phyloP scores from a whole-genome alignment of 2,113 vertebrate species.

The Gopherus evgoodei region DNA sequence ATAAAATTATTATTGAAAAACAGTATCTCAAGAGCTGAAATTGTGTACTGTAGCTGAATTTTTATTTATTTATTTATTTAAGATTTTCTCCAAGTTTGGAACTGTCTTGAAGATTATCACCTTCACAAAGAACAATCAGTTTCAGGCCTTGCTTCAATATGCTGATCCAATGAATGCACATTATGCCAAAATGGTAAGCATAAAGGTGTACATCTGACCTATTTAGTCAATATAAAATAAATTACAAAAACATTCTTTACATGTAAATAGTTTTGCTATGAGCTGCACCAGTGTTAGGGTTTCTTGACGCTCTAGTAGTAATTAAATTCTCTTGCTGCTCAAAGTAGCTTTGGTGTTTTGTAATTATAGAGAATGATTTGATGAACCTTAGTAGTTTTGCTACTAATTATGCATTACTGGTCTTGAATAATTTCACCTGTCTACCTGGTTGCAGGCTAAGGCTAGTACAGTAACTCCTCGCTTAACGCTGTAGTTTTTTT shows the following conservation, averaged over 20 bases:
- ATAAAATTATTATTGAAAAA: neutral
- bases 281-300: neutral
- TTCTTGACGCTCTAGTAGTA: neutral
- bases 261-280: neutral
- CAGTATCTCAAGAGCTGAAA: neutral
- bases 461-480: neutral
- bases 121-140: conserved; percentile 86
- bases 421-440: neutral
- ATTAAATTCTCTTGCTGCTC: neutral
- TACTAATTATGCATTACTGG: neutral
- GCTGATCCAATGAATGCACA: conserved; percentile 81
- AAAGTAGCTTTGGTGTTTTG: neutral
- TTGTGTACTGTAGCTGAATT: neutral
- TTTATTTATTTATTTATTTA: neutral
- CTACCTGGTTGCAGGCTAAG: neutral
- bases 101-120: conserved; percentile 87
- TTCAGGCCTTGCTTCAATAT: conserved; percentile 88
- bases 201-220: neutral
- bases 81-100: conserved; percentile 91
- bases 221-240: neutral
- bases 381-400: neutral
- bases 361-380: neutral
- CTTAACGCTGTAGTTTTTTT: too few species aligned
- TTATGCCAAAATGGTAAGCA: conserved; percentile 88
- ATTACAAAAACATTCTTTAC: neutral